Conservation (phyloP, 2,113 vertebrate species). For the Gadus chalcogrammus region DNA sequence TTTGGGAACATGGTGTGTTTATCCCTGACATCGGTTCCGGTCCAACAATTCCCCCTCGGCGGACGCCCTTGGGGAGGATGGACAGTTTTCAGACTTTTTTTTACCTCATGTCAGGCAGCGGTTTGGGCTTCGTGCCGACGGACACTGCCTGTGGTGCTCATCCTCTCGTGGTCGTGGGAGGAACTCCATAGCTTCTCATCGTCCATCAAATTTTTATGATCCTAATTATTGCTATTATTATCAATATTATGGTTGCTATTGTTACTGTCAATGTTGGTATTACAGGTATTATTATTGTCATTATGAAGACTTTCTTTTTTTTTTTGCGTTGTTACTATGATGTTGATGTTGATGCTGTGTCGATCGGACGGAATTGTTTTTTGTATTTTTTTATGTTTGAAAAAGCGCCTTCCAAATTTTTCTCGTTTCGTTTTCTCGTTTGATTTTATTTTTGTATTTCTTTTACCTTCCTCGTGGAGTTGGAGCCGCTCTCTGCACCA, state of each 20-base stretch:
- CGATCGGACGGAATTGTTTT: slow-evolving; percentile 53
- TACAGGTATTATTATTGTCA: slow-evolving; percentile 80
- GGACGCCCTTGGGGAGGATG: slow-evolving; percentile 44
- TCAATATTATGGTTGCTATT: slow-evolving; percentile 79
- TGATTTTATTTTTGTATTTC: slow-evolving; percentile 42
- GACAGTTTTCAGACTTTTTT: slow-evolving; percentile 68
- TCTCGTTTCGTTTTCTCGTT: slow-evolving; percentile 18
- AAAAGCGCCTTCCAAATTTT: slow-evolving; percentile 46
- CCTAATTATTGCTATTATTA: slow-evolving; percentile 79
- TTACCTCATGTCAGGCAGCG: slow-evolving; percentile 83
- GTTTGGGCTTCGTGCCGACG: slow-evolving; percentile 62
- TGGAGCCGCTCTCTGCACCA: slow-evolving; percentile 38
- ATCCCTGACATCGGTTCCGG: slow-evolving; percentile 44
- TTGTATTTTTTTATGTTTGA: slow-evolving; percentile 53
- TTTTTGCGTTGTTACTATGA: slow-evolving; percentile 72
- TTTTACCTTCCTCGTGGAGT: slow-evolving; percentile 36
- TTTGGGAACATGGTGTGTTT: slow-evolving; percentile 46
- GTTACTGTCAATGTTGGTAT: slow-evolving; percentile 81
- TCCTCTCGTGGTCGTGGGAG: slow-evolving; percentile 69
- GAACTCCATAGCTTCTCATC: slow-evolving; percentile 75
- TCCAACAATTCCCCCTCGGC: slow-evolving; percentile 52
- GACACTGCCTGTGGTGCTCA: slow-evolving; percentile 80
- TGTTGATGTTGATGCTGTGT: slow-evolving; percentile 74
- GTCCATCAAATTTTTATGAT: slow-evolving; percentile 79
- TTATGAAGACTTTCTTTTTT: slow-evolving; percentile 73